phyloP scores from a whole-genome alignment of 64 coral and sea anemone genomes.

The Acropora tenuis region DNA sequence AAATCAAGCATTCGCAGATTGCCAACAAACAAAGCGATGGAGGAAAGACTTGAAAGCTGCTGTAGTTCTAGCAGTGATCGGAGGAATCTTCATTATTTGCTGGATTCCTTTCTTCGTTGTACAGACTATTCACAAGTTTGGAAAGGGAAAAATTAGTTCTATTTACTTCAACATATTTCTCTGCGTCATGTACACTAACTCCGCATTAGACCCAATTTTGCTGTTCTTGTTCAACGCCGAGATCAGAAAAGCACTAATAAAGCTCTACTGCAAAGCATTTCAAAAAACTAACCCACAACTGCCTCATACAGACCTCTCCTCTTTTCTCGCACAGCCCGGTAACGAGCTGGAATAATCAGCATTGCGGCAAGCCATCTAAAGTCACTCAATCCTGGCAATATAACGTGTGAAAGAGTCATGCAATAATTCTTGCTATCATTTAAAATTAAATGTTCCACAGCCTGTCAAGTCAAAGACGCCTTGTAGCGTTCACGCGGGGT shows the following conservation, averaged over 20 bases:
- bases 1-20: neutral
- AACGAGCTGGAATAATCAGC: neutral
- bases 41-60: constrained; percentile 90
- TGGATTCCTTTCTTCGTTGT: constrained; percentile 98
- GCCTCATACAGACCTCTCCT: constrained; percentile 22
- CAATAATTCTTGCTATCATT: no score
- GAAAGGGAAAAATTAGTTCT: constrained; percentile 65
- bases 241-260: constrained; percentile 77
- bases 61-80: constrained; percentile 84
- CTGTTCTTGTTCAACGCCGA: constrained; percentile 87
- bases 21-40: constrained; percentile 61
- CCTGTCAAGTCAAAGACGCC: no score
- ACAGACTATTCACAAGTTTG: constrained; percentile 94
- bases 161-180: constrained; percentile 91
- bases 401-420: neutral
- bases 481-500: no score
- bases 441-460: no score
- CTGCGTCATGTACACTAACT: constrained; percentile 97
- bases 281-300: neutral
- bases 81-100: constrained; percentile 90
- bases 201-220: constrained; percentile 79
- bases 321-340: neutral
- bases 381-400: neutral
- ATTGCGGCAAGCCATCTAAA: neutral
- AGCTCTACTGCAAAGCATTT: constrained; percentile 72